These are phyloP conservation scores for Rhorus exstirpatorius DNA, from an alignment of 2,888 invertebrate genomes.

Conservation along the genomic window DNA sequence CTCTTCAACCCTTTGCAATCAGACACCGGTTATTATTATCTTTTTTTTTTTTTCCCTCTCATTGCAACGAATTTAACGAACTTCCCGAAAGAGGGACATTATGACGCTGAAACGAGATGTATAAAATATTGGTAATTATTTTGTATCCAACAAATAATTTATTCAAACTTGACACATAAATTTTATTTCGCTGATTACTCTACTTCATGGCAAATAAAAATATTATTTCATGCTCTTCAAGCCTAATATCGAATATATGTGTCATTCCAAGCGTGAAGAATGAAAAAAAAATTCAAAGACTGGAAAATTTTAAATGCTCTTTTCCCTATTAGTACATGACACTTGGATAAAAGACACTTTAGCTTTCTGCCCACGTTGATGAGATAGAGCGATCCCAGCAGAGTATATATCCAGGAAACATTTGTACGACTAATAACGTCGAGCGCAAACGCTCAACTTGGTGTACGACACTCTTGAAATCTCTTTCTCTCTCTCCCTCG, in stretches of 20 bases:
- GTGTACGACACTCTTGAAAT: constrained; percentile 49
- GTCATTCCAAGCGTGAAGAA: background rate
- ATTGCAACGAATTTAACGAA: background rate
- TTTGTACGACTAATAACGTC: constrained; percentile 49
- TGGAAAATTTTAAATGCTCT: constrained; percentile 60
- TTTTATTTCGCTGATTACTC: no score
- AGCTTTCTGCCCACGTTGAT: constrained; percentile 58
- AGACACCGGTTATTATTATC: constrained; percentile 13
- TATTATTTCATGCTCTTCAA: no score
- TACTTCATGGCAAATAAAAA: no score
- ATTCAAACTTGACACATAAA: no score
- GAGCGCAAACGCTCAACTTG: constrained; percentile 62
- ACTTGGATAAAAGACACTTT: constrained; percentile 46
- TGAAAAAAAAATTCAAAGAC: constrained; percentile 10
- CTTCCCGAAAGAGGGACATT: no score
- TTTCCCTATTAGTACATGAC: constrained; percentile 64
- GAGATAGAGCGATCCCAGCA: constrained; percentile 36
- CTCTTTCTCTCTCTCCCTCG: constrained; percentile 14
- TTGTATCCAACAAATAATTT: background rate
- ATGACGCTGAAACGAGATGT: no score
- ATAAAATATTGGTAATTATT: no score
- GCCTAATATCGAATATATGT: no score
- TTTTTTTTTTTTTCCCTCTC: background rate
- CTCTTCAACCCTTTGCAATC: constrained; percentile 15
- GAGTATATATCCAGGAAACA: constrained; percentile 60